Percentiles rank a stretch among this genome's conserved stretches.
These are phyloP conservation scores for Hippasteria phrygiana DNA, from an alignment of 53 echinoderm and acorn worm genomes.

Conservation along the genomic window DNA sequence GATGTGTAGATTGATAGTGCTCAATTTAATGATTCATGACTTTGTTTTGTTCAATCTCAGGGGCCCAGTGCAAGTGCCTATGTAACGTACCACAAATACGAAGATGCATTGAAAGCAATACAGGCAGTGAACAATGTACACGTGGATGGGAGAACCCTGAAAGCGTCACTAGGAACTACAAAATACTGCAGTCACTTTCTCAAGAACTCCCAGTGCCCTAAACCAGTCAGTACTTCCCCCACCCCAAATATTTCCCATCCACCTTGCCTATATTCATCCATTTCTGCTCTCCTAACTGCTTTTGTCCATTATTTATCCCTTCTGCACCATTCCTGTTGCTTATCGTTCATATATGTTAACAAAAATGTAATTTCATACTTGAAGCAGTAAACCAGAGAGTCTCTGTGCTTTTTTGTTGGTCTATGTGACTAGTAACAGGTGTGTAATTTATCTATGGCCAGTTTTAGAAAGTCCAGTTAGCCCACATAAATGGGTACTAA, in stretches of 20 bases:
- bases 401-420: too few relatives aligned
- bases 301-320: too few relatives aligned
- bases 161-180: slow-evolving; percentile 94
- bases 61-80: slow-evolving; percentile 99
- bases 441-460: too few relatives aligned
- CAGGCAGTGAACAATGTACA: slow-evolving; percentile 99
- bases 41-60: slow-evolving; percentile 40
- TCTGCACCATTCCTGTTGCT: too few relatives aligned
- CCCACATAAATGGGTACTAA: too few relatives aligned
- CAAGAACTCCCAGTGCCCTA: slow-evolving; percentile 94
- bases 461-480: too few relatives aligned
- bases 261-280: not conserved
- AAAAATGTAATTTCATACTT: too few relatives aligned
- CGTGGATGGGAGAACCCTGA: slow-evolving; percentile 98
- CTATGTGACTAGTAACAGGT: too few relatives aligned
- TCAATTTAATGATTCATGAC: not conserved
- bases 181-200: slow-evolving; percentile 99
- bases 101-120: slow-evolving; percentile 93
- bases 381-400: too few relatives aligned
- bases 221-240: slow-evolving; percentile 76
- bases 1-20: not conserved
- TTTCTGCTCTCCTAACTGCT: not conserved
- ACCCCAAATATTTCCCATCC: not conserved
- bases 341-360: too few relatives aligned
- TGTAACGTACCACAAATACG: slow-evolving; percentile 92